Percentiles rank a stretch among this genome's conserved stretches.
These are phyloP conservation scores for Genyomyrus donnyi DNA, from an alignment of 2,113 vertebrate genomes.

Conservation along the genomic window DNA sequence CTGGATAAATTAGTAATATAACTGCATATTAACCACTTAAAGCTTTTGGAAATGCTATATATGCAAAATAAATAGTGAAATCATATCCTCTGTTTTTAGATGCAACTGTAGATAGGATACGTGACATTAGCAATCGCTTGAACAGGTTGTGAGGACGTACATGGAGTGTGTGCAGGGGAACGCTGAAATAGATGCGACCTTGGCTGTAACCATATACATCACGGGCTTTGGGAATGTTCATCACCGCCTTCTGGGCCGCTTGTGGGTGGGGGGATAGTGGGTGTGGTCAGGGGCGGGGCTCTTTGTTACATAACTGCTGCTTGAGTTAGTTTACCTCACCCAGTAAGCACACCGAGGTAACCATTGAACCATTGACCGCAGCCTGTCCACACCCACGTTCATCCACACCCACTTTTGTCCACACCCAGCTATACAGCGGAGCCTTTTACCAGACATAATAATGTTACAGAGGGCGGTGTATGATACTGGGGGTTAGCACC, in stretches of 20 bases:
- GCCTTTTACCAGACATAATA: not conserved
- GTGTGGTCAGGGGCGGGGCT: not conserved
- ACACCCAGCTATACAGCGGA: not conserved
- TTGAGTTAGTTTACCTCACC: not conserved
- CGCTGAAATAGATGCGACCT: slow-evolving; percentile 13
- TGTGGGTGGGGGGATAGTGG: not conserved
- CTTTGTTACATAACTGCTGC: not conserved
- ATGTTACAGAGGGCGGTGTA: not conserved
- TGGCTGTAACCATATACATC: slow-evolving; percentile 17
- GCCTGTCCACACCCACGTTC: not conserved
- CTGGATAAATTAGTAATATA: not conserved
- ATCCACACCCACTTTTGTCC: not conserved
- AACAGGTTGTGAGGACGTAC: not conserved
- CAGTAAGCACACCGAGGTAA: not conserved
- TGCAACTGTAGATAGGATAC: not conserved
- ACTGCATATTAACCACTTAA: not conserved
- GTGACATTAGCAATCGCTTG: not conserved
- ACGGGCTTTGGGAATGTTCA: not conserved
- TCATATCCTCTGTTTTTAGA: not conserved
- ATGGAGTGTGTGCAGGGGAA: not conserved
- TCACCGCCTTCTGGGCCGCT: not conserved
- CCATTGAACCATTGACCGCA: not conserved
- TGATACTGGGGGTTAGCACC: not conserved
- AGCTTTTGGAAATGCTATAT: not conserved
- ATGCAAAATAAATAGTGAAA: not conserved